Percentiles rank a stretch among this genome's conserved stretches.
Conservation (phyloP, 2,888 invertebrate genomes). For the Tachina fera region DNA sequence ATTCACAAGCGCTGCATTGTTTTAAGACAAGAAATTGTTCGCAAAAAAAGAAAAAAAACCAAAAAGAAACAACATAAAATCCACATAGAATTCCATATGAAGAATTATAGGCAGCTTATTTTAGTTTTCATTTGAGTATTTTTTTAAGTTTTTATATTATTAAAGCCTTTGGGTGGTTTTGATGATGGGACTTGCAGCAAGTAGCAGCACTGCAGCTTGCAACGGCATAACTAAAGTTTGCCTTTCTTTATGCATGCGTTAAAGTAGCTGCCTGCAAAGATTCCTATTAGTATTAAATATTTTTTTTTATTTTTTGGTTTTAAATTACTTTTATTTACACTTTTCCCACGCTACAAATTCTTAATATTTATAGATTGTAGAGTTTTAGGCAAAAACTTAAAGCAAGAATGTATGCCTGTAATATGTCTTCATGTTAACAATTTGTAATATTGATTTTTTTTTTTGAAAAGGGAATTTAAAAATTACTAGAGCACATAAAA, state of each 20-base stretch:
- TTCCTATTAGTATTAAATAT: slow-evolving; percentile 32
- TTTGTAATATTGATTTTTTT: slow-evolving; percentile 39
- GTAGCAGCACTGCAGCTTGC: slow-evolving; percentile 50
- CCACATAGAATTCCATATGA: slow-evolving; percentile 57
- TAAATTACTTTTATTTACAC: slow-evolving; percentile 64
- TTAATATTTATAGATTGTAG: slow-evolving; percentile 49
- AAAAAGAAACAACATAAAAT: not conserved
- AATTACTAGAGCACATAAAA: not conserved
- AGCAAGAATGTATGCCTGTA: slow-evolving; percentile 12
- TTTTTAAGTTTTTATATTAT: slow-evolving; percentile 50
- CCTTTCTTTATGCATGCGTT: slow-evolving; percentile 42
- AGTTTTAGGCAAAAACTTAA: slow-evolving; percentile 13
- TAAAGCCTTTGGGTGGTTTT: slow-evolving; percentile 67
- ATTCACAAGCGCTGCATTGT: slow-evolving; percentile 64
- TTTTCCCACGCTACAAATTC: slow-evolving; percentile 71
- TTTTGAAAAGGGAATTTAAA: not conserved
- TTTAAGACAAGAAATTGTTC: slow-evolving; percentile 44
- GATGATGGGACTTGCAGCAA: slow-evolving; percentile 57
- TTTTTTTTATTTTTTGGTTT: slow-evolving; percentile 18
- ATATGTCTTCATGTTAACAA: no score
- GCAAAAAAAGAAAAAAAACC: not conserved
- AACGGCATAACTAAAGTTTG: slow-evolving; percentile 1
- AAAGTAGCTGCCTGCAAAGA: slow-evolving; percentile 44
- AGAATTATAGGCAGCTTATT: slow-evolving; percentile 37
- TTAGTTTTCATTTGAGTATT: slow-evolving; percentile 42